Conservation (phyloP, 2,888 invertebrate species). For the Pachydiplax longipennis region DNA sequence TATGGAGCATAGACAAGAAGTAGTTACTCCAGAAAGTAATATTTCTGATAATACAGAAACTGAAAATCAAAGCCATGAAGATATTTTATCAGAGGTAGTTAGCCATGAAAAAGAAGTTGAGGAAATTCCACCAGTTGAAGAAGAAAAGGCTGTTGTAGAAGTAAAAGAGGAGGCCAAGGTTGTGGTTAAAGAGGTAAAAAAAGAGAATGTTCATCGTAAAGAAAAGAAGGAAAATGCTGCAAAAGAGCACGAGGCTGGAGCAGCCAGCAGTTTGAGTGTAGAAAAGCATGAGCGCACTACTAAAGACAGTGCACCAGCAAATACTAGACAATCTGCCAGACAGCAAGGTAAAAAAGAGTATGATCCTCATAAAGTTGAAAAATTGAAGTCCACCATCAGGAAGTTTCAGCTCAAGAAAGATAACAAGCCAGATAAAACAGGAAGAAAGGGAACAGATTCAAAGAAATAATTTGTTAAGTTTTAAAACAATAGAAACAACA, state of each 20-base stretch:
- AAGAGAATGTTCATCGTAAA: not conserved
- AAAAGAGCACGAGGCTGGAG: too few species aligned
- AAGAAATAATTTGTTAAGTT: not conserved
- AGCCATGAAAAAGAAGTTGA: not conserved
- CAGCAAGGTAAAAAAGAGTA: not conserved
- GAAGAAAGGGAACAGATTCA: not conserved
- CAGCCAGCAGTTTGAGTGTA: not conserved
- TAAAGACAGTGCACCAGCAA: not conserved
- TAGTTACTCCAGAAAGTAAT: too few species aligned
- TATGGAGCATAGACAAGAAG: too few species aligned
- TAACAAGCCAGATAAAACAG: not conserved
- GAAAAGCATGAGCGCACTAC: not conserved
- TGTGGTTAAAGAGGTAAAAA: not conserved
- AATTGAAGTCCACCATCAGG: not conserved
- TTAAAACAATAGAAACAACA: too few species aligned
- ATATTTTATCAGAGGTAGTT: too few species aligned
- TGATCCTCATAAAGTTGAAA: slow-evolving; percentile 18
- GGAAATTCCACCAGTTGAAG: not conserved
- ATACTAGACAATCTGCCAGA: not conserved
- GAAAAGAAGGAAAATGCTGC: not conserved
- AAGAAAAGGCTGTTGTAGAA: not conserved
- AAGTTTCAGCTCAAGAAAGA: slow-evolving; percentile 29
- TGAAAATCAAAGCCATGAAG: too few species aligned
- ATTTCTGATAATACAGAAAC: too few species aligned
- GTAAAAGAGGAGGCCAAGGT: not conserved